These are phyloP conservation scores for Clamator glandarius DNA, from an alignment of 2,797 vertebrate species.

Conservation along the genomic window DNA sequence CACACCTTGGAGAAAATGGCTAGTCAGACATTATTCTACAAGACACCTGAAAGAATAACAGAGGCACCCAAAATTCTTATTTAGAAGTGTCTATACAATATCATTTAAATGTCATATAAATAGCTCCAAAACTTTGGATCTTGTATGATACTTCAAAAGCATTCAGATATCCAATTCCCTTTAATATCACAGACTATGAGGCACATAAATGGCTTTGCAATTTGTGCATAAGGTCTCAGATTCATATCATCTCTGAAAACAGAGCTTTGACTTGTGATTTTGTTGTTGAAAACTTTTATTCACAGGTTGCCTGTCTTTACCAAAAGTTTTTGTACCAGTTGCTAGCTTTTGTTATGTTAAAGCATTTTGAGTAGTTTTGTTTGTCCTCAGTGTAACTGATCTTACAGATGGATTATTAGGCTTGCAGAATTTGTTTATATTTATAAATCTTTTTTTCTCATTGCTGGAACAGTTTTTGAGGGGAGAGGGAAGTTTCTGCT, in stretches of 20 bases:
- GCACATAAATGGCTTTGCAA: not conserved
- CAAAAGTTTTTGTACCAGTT: not conserved
- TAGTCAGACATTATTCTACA: not conserved
- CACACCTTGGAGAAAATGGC: not conserved
- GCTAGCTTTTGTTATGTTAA: not conserved
- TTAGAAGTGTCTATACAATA: not conserved
- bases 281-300: not conserved
- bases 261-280: not conserved
- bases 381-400: slow-evolving; percentile 6
- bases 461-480: not conserved
- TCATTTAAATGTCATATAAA: not conserved
- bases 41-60: not conserved
- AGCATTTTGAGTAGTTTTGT: not conserved
- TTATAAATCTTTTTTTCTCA: slow-evolving; percentile 11
- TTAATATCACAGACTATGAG: not conserved
- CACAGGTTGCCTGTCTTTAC: not conserved
- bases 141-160: not conserved
- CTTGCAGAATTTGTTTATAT: slow-evolving; percentile 16
- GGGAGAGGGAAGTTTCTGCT: not conserved
- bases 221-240: not conserved
- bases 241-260: not conserved
- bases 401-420: not conserved
- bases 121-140: not conserved
- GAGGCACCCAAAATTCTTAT: not conserved
- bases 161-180: not conserved